phyloP scores from a whole-genome alignment of 2,113 vertebrate species.

The Peromyscus leucopus region DNA sequence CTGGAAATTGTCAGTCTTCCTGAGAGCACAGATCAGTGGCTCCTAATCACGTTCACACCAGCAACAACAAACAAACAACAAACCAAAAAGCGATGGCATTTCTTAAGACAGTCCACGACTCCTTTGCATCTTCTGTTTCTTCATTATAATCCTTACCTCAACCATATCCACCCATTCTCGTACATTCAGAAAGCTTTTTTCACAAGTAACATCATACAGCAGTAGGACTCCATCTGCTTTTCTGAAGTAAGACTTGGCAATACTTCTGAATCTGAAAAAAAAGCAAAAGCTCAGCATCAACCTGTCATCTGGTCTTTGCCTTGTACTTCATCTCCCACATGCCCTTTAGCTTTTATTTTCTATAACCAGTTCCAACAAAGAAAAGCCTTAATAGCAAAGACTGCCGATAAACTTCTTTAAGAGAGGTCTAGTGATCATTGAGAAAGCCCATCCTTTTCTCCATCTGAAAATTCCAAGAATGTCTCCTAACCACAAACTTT shows the following conservation, averaged over 20 bases:
- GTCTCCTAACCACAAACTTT: background rate
- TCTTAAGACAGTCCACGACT: background rate
- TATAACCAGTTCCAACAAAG: background rate
- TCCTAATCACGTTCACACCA: background rate
- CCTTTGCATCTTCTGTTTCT: background rate
- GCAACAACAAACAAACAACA: background rate
- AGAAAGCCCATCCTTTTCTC: background rate
- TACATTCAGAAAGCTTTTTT: constrained; percentile 95
- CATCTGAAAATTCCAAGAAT: background rate
- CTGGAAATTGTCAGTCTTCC: background rate
- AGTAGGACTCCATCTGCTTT: constrained; percentile 96
- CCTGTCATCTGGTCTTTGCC: background rate
- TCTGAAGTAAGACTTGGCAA: constrained; percentile 98
- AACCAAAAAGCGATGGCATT: background rate
- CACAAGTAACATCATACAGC: constrained; percentile 95
- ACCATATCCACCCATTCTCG: constrained; percentile 98
- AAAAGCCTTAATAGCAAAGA: background rate
- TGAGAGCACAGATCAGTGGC: background rate
- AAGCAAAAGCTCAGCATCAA: background rate
- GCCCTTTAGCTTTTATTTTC: constrained; percentile 2
- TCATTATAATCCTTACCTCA: constrained; percentile 89
- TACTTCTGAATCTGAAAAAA: constrained; percentile 93
- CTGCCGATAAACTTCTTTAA: background rate
- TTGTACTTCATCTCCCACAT: background rate
- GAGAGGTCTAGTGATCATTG: background rate